Base-by-base conservation (phyloP, 2,797 vertebrate species). In the Ptychadena robeensis region DNA sequence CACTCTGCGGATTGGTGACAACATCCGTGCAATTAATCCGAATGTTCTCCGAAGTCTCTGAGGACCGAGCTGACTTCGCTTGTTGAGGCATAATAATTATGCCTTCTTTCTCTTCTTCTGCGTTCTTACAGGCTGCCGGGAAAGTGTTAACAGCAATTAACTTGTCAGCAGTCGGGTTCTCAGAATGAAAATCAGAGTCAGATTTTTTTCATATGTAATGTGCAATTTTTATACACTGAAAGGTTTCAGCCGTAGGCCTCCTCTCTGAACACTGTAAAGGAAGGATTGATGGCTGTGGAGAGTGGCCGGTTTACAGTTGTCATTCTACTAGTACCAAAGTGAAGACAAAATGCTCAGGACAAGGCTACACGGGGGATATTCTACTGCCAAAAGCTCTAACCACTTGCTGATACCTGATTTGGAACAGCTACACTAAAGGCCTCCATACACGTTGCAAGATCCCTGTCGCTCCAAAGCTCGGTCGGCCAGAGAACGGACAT, bases 71-170 rank as follows among this genome's bases (percentile, higher is more conserved):
- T 68, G 31, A 31, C 76, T 48, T 57, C 31, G 73, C 27, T 63
- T 64, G 34, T 15, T 38, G 57, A 40, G 73, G 59, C 25, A 15
- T 3, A 7, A n/a, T 79, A 79, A 79, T 79, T 79, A 79, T 69
- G 18, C 18, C 27, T 79, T 25, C n/a, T 61, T 64, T 31, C 61
- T 76, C 37, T 61, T 61, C 25, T 27, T 25, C 25, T 27, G 44
- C 9, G 9, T 27, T 61, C 71, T 34, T 34, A 5, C 27, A 40
- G 69, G 30, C 30, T 70, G 73, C 73, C 27, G 65, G 57, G 69
- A 79, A 30, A 79, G 34, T 35, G 71, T 84, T 84, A 79, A 69
- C 65, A 59, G 37, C 70, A 79, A 74, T 79, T 73, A 84, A 61
- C 48, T 68, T 84, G 70, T 84, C 82, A 80, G 77, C 65, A n/a